Base-by-base conservation (phyloP, 2,797 vertebrate species). In the Austrolebias charrua region DNA sequence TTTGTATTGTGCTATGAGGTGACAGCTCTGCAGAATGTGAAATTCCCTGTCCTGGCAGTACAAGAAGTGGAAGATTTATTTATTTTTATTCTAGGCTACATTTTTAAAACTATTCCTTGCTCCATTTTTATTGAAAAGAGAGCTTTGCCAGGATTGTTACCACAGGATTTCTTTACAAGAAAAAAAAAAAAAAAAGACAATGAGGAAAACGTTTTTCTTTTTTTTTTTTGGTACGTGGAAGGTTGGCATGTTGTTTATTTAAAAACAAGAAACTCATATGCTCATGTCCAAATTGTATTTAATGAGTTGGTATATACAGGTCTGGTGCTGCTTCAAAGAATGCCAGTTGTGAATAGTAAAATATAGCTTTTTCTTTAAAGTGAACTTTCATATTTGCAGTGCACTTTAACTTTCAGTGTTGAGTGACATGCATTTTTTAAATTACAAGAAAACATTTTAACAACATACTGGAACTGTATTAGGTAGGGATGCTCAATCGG, bases 1-100 rank as follows among this genome's bases (percentile, higher is more conserved):
- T 77, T 79, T 76, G 71, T 70, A 74, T 77, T 78, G 83, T 78
- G 71, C 75, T 71, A 70, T 71, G 77, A 78, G 62, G 64, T 58
- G 71, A 79, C 64, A 55, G 31, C 45, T 70, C 47, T 55, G 71
- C 75, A 71, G 62, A 66, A 63, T 76, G 54, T 66, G 10, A 73
- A 55, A 72, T 71, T 62, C 61, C 71, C 62, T 59, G 42, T 73
- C 49, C 43, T 72, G 47, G 63, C 71, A 79, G 55, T 28, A 42
- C 48, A 54, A 62, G 63, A 40, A 63, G 60, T 5, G 19, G 16
- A 6, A 45, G 47, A 40, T 43, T 66, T 73, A 76, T 33, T 33
- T 33, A 6, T 58, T 46, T 3, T 1, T 55, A 20, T 60, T 49
- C 60, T 68, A 65, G 44, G 69, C 42, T 67, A 61, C 63, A 81